A percentile compares a stretch with the other conserved stretches of the same genome.
Evolutionary conservation across 2,113 vertebrate species (phyloP).

Genomic region (Mesembrinibis cayennensis): DNA sequence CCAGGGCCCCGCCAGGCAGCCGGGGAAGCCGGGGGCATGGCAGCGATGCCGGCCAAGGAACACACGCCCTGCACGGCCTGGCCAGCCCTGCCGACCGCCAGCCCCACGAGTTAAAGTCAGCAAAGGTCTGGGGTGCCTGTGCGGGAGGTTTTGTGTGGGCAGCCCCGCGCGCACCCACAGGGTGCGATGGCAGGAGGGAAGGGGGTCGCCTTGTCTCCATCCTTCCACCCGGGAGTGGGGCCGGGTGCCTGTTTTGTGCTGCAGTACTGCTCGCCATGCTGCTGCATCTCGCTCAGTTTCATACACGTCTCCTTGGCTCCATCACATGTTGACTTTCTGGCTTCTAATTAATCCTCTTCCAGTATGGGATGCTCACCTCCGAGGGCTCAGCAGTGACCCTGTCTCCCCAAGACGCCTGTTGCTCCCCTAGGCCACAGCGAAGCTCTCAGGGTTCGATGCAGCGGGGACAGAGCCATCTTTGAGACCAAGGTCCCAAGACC

Average conservation of each 20-base stretch:
- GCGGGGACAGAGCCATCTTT: fast-evolving
- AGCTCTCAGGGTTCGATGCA: fast-evolving
- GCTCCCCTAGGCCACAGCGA: too few relatives aligned
- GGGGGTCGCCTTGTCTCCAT: fast-evolving
- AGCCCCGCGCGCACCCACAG: background rate
- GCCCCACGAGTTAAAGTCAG: fast-evolving
- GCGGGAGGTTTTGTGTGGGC: background rate
- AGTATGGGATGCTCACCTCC: fast-evolving
- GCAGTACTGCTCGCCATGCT: fast-evolving
- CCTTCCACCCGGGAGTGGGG: fast-evolving
- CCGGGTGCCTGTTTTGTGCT: fast-evolving
- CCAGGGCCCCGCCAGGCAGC: fast-evolving
- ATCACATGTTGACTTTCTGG: background rate
- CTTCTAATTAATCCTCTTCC: background rate
- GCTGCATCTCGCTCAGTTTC: background rate
- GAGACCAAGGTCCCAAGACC: fast-evolving
- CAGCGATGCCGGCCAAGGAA: background rate
- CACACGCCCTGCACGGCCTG: background rate
- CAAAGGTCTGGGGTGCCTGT: fast-evolving
- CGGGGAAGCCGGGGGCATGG: fast-evolving
- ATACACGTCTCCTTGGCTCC: fast-evolving
- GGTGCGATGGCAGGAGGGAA: background rate
- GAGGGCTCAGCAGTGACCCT: fast-evolving
- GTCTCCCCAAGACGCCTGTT: background rate
- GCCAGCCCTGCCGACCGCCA: background rate